Conservation (phyloP, 1,140 invertebrate genomes). For the Proctacanthus coquilletti region DNA sequence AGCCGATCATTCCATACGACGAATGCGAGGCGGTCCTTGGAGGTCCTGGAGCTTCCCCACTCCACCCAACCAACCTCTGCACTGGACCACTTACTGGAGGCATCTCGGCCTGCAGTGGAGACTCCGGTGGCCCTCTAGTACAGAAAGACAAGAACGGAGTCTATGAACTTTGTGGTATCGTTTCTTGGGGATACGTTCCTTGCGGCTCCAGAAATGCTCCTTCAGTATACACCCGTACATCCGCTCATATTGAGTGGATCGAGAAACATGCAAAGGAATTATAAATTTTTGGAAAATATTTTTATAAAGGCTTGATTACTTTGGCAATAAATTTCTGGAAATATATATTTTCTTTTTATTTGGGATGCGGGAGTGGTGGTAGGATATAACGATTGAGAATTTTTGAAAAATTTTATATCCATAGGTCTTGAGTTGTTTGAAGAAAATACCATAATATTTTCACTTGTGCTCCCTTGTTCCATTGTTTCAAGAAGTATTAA, state of each 20-base stretch:
- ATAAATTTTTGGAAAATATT: too few relatives aligned
- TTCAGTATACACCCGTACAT: constrained; percentile 53
- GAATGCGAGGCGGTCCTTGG: constrained; percentile 11
- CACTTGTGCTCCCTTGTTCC: too few relatives aligned
- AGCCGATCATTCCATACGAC: constrained; percentile 6
- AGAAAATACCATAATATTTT: too few relatives aligned
- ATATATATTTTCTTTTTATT: too few relatives aligned
- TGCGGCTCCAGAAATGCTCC: constrained; percentile 45
- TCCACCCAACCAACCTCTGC: constrained; percentile 37
- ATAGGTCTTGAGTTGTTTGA: too few relatives aligned
- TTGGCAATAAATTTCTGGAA: too few relatives aligned
- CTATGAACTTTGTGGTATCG: constrained; percentile 41
- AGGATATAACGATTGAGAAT: too few relatives aligned
- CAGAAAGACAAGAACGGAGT: constrained; percentile 18
- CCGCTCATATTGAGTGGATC: constrained; percentile 47
- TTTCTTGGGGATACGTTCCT: constrained; percentile 59
- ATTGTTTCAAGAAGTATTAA: too few relatives aligned
- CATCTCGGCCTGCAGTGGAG: constrained; percentile 43
- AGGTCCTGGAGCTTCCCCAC: constrained; percentile 15
- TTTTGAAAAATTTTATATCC: too few relatives aligned
- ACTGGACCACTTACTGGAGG: constrained; percentile 41
- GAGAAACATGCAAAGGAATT: too few relatives aligned
- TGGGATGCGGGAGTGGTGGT: too few relatives aligned
- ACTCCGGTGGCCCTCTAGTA: constrained; percentile 48
- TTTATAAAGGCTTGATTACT: too few relatives aligned